phyloP scores from a whole-genome alignment of 2,797 vertebrate species.

The Taenioides sp. region DNA sequence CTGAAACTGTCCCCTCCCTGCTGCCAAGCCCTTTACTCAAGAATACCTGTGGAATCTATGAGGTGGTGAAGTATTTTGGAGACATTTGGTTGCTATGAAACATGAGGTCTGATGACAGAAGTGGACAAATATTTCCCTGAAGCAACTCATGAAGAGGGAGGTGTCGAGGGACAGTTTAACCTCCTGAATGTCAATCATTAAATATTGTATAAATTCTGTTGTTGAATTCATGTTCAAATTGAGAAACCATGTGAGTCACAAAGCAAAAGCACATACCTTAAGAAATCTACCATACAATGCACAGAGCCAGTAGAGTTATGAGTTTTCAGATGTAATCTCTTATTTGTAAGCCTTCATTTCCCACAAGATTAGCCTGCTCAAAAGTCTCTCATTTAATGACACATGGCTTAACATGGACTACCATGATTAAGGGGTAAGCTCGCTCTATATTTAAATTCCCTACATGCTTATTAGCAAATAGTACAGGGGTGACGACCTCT shows the following conservation, averaged over 20 bases:
- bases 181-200: slow-evolving; percentile 26
- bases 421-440: slow-evolving; percentile 65
- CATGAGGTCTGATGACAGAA: slow-evolving; percentile 65
- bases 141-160: slow-evolving; percentile 38
- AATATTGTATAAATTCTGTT: slow-evolving; percentile 6
- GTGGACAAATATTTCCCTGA: slow-evolving; percentile 68
- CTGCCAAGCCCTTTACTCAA: slow-evolving; percentile 58
- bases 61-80: slow-evolving; percentile 74
- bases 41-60: slow-evolving; percentile 73
- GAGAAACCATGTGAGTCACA: background rate
- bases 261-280: slow-evolving; percentile 33
- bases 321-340: slow-evolving; percentile 48
- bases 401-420: slow-evolving; percentile 54
- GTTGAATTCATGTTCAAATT: slow-evolving; percentile 5
- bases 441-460: slow-evolving; percentile 71
- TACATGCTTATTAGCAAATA: slow-evolving; percentile 76
- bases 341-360: slow-evolving; percentile 53
- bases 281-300: slow-evolving; percentile 20
- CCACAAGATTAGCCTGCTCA: slow-evolving; percentile 38
- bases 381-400: slow-evolving; percentile 54
- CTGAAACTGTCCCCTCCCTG: slow-evolving; percentile 83
- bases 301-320: slow-evolving; percentile 20
- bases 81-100: slow-evolving; percentile 76
- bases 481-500: slow-evolving; percentile 57
- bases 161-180: slow-evolving; percentile 37